These are phyloP conservation scores for Germaria angustata DNA, from an alignment of 2,888 invertebrate genomes.

Conservation along the genomic window DNA sequence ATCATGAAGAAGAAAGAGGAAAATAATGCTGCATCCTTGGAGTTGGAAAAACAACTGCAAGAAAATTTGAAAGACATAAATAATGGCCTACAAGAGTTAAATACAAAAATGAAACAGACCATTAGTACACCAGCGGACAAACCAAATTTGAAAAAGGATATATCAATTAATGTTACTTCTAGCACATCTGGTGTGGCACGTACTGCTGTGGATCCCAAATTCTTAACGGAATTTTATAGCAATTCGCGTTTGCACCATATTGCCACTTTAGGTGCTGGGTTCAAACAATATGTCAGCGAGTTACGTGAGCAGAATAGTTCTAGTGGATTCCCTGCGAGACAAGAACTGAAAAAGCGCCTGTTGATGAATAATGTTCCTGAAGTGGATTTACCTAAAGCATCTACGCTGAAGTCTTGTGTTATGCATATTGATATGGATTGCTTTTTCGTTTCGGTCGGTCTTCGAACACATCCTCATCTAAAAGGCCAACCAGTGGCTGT, in stretches of 20 bases:
- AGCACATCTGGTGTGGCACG: slow-evolving; percentile 76
- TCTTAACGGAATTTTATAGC: slow-evolving; percentile 94
- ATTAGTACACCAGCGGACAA: neutral
- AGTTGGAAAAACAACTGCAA: slow-evolving; percentile 64
- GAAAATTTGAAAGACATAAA: slow-evolving; percentile 58
- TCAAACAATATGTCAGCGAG: slow-evolving; percentile 91
- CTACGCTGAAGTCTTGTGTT: slow-evolving; percentile 78
- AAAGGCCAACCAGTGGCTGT: slow-evolving; percentile 91
- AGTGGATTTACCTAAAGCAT: neutral
- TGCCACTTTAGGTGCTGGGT: slow-evolving; percentile 93
- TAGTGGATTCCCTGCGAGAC: slow-evolving; percentile 83
- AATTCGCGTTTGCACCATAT: slow-evolving; percentile 97
- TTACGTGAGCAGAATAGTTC: slow-evolving; percentile 84
- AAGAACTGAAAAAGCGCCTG: slow-evolving; percentile 70
- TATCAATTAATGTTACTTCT: slow-evolving; percentile 69
- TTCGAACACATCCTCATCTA: slow-evolving; percentile 90
- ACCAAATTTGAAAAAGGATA: neutral
- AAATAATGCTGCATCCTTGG: slow-evolving; percentile 33
- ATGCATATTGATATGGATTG: slow-evolving; percentile 99
- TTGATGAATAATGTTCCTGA: neutral
- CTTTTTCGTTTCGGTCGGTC: slow-evolving; percentile 97
- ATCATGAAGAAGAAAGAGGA: slow-evolving; percentile 63
- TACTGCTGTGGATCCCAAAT: slow-evolving; percentile 89
- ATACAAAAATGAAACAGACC: slow-evolving; percentile 65
- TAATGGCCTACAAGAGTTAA: slow-evolving; percentile 67